Conservation (phyloP, 1,140 invertebrate genomes). For the Drosophila ercepeae region DNA sequence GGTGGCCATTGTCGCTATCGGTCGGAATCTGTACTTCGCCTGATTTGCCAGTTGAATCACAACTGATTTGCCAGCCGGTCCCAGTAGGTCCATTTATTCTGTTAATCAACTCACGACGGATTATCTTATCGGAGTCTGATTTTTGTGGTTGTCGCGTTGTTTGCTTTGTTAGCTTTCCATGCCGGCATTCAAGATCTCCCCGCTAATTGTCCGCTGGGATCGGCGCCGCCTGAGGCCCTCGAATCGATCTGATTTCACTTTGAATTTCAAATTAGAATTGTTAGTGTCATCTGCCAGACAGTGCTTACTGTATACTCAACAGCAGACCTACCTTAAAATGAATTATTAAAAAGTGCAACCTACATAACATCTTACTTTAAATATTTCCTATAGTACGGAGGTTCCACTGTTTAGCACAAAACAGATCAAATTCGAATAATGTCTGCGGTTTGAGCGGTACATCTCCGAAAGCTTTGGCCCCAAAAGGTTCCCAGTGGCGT, state of each 20-base stretch:
- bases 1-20: slow-evolving; percentile 69
- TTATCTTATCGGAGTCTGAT: slow-evolving; percentile 20
- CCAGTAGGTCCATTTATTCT: slow-evolving; percentile 50
- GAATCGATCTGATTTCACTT: slow-evolving; percentile 28
- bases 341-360: too few relatives aligned
- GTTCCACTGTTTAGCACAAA: neutral
- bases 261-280: slow-evolving; percentile 26
- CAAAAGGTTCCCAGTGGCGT: slow-evolving; percentile 51
- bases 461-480: slow-evolving; percentile 24
- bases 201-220: slow-evolving; percentile 3
- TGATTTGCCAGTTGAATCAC: slow-evolving; percentile 21
- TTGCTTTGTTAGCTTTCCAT: slow-evolving; percentile 15
- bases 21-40: slow-evolving; percentile 17
- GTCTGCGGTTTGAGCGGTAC: slow-evolving; percentile 31
- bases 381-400: neutral
- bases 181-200: neutral
- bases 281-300: neutral
- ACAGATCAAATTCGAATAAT: slow-evolving; percentile 24
- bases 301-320: slow-evolving; percentile 18
- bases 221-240: slow-evolving; percentile 5
- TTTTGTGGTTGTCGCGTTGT: slow-evolving; percentile 33
- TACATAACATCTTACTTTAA: too few relatives aligned
- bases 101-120: slow-evolving; percentile 18
- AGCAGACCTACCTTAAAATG: neutral
- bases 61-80: slow-evolving; percentile 46